Percentiles rank a stretch among this genome's conserved stretches.
Evolutionary conservation across 2,888 invertebrate species (phyloP).

Genomic region (Drosophila formosana): DNA sequence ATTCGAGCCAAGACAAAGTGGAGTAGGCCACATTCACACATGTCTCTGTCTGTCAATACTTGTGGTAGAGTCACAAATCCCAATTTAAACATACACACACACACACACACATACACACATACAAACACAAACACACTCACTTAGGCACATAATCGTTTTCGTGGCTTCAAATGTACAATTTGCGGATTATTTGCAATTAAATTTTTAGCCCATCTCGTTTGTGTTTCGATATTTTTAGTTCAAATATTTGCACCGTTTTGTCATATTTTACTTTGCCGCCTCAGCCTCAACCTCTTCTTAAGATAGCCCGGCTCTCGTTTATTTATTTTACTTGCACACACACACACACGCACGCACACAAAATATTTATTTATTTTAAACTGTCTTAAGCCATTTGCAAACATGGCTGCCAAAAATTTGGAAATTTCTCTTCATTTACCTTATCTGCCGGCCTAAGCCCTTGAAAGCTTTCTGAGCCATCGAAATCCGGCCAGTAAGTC

Average conservation of each 20-base stretch:
- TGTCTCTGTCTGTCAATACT: slow-evolving; percentile 60
- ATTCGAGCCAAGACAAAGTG: slow-evolving; percentile 42
- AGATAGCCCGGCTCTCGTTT: background rate
- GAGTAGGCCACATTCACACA: slow-evolving; percentile 44
- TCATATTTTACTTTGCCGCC: slow-evolving; percentile 21
- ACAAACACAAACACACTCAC: slow-evolving; percentile 3
- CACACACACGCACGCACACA: too few relatives aligned
- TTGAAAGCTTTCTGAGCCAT: slow-evolving; percentile 63
- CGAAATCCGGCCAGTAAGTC: slow-evolving; percentile 68
- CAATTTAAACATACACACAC: background rate
- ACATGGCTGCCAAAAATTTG: slow-evolving; percentile 34
- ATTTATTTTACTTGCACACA: slow-evolving; percentile 9
- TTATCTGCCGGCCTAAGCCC: slow-evolving; percentile 50
- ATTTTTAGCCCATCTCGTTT: slow-evolving; percentile 35
- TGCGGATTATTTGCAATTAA: slow-evolving; percentile 73
- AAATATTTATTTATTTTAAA: slow-evolving; percentile 21
- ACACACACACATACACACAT: slow-evolving; percentile 1
- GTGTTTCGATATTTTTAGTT: slow-evolving; percentile 30
- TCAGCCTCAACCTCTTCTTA: too few relatives aligned
- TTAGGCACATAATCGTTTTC: slow-evolving; percentile 57
- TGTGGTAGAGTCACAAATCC: slow-evolving; percentile 59
- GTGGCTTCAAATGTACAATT: slow-evolving; percentile 66
- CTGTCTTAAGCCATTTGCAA: slow-evolving; percentile 33
- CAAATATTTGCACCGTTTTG: slow-evolving; percentile 52
- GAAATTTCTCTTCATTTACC: slow-evolving; percentile 29